These are phyloP conservation scores for Marasmarcha lunaedactyla DNA, from an alignment of 2,888 invertebrate species.

Conservation along the genomic window DNA sequence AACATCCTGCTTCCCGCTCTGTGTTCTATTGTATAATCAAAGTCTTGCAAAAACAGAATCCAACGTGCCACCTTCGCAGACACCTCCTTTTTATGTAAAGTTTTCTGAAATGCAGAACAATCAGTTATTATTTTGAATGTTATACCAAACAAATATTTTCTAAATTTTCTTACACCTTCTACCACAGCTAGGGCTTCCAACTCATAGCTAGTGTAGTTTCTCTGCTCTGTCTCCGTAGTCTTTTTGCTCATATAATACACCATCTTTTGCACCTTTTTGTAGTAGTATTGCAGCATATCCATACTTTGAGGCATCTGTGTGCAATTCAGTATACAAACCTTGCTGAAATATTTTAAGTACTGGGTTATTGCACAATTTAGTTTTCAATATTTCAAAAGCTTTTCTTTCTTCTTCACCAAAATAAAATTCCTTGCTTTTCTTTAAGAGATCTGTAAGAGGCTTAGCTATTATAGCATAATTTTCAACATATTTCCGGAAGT, in stretches of 20 bases:
- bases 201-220: conserved; percentile 10
- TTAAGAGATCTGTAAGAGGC: too few species aligned
- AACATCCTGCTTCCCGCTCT: conserved; percentile 10
- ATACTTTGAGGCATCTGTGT: conserved; percentile 17
- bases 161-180: too few species aligned
- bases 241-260: conserved; percentile 16
- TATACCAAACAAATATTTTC: conserved; percentile 8
- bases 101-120: conserved; percentile 16
- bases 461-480: conserved; percentile 13
- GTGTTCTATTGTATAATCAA: conserved; percentile 12
- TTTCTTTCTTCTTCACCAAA: too few species aligned
- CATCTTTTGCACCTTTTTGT: conserved; percentile 10
- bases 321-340: conserved; percentile 12
- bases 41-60: conserved; percentile 13
- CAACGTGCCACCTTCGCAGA: conserved; percentile 16
- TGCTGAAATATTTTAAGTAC: conserved; percentile 14
- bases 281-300: conserved; percentile 14
- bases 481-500: conserved; percentile 16
- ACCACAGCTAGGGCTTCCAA: conserved; percentile 11
- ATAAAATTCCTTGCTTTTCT: too few species aligned
- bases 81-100: conserved; percentile 20
- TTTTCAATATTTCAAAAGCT: conserved; percentile 8
- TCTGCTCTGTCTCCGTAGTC: conserved; percentile 10
- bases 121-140: not conserved
- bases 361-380: conserved; percentile 7